Evolutionary conservation across 1,140 invertebrate species (phyloP).

Genomic region (Eurosta solidaginis): DNA sequence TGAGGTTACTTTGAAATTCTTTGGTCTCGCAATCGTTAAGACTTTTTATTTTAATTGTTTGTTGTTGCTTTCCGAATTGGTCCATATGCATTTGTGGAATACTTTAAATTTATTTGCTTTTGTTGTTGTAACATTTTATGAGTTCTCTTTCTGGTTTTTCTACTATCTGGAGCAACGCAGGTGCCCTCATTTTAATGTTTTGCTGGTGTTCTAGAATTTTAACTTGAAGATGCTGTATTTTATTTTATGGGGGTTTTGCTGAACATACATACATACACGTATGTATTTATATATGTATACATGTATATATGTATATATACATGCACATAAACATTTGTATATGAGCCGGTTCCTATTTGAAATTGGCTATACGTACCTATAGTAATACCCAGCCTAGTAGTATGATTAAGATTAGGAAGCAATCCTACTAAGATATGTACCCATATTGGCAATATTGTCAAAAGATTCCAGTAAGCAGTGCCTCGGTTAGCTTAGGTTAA

Average conservation of each 20-base stretch:
- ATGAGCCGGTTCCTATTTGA: no score
- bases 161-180: neutral
- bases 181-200: conserved; percentile 17
- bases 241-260: no score
- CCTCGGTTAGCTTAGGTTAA: no score
- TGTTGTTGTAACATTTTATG: neutral
- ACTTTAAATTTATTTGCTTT: neutral
- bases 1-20: neutral
- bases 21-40: neutral
- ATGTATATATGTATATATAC: no score
- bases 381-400: no score
- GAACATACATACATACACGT: no score
- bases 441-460: no score
- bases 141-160: neutral
- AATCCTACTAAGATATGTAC: no score
- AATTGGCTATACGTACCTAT: neutral
- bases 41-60: neutral
- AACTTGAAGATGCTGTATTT: conserved; percentile 1
- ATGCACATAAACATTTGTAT: no score
- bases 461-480: no score
- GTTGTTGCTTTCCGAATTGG: neutral
- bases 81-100: neutral
- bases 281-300: no score
- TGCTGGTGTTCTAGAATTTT: neutral
- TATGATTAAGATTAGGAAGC: no score